Evolutionary conservation across 2,888 invertebrate species (phyloP).

Genomic region (Scaptomyza tumidula): DNA sequence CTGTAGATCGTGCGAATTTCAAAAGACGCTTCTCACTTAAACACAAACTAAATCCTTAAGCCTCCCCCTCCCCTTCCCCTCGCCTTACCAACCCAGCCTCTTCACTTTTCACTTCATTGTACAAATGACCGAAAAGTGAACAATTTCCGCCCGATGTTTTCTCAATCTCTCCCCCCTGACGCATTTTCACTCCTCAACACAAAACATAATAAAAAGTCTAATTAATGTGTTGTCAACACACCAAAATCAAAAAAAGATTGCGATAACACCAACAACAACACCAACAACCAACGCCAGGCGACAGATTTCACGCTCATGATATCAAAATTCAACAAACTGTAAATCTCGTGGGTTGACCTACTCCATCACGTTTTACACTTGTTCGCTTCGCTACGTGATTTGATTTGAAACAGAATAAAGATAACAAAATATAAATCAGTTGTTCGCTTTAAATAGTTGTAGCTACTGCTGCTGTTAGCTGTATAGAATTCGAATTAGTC

Average conservation of each 20-base stretch:
- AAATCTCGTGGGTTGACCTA: conserved; percentile 46
- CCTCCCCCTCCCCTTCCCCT: background rate
- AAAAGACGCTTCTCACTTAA: conserved; percentile 26
- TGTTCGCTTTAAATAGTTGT: conserved; percentile 7
- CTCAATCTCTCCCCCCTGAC: background rate
- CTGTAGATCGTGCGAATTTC: conserved; percentile 80
- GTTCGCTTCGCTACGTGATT: conserved; percentile 53
- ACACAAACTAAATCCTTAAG: conserved; percentile 4
- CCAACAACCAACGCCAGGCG: conserved; percentile 15
- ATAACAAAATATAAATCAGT: background rate
- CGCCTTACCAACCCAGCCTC: background rate
- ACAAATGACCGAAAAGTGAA: conserved; percentile 47
- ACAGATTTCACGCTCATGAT: conserved; percentile 75
- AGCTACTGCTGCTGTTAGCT: background rate
- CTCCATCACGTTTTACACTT: conserved; percentile 67
- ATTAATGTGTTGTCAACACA: conserved; percentile 76
- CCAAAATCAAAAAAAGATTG: conserved; percentile 17
- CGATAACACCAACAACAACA: conserved; percentile 36
- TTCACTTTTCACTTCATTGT: conserved; percentile 58
- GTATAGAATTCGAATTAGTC: conserved; percentile 68
- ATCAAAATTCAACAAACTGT: conserved; percentile 28
- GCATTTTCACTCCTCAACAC: conserved; percentile 52
- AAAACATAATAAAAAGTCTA: conserved; percentile 82
- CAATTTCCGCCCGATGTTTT: conserved; percentile 61
- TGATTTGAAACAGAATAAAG: conserved; percentile 12